These are phyloP conservation scores for Orussus abietinus DNA, from an alignment of 1,140 invertebrate genomes.

Conservation along the genomic window DNA sequence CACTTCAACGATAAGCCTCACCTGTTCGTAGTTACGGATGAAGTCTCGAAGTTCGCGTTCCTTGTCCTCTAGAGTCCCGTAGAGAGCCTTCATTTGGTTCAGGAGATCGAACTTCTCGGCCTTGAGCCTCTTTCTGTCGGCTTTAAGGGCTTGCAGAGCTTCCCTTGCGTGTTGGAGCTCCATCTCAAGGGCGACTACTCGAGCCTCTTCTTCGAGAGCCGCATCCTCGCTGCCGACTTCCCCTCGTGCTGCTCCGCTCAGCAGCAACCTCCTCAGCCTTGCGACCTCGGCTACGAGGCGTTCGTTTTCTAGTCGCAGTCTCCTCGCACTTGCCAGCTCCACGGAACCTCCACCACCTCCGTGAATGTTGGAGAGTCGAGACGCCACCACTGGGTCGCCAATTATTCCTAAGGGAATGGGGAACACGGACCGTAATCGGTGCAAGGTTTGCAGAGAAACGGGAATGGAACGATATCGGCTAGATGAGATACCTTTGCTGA, in stretches of 20 bases:
- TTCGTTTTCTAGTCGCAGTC: conserved; percentile 65
- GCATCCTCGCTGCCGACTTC: conserved; percentile 54
- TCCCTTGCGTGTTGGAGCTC: conserved; percentile 60
- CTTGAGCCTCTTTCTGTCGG: conserved; percentile 85
- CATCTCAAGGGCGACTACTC: conserved; percentile 56
- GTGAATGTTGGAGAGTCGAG: conserved; percentile 46
- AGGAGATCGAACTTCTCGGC: conserved; percentile 91
- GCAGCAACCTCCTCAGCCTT: conserved; percentile 57
- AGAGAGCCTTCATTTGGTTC: conserved; percentile 93
- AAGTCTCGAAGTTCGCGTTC: conserved; percentile 90
- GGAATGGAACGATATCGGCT: too few species aligned
- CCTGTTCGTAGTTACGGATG: conserved; percentile 90
- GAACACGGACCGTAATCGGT: too few species aligned
- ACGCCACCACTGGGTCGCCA: conserved; percentile 42
- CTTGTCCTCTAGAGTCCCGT: conserved; percentile 89
- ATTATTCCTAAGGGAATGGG: conserved; percentile 26
- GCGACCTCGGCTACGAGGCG: conserved; percentile 64
- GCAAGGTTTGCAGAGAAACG: conserved; percentile 22
- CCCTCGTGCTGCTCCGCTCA: conserved; percentile 59
- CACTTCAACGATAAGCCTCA: too few species aligned
- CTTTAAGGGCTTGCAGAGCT: conserved; percentile 68
- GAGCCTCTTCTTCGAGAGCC: conserved; percentile 54
- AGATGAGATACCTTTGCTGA: too few species aligned
- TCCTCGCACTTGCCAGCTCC: conserved; percentile 50
- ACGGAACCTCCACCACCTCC: conserved; percentile 30